These are phyloP conservation scores for Pteruthius melanotis DNA, from an alignment of 2,113 vertebrate genomes.

Conservation along the genomic window DNA sequence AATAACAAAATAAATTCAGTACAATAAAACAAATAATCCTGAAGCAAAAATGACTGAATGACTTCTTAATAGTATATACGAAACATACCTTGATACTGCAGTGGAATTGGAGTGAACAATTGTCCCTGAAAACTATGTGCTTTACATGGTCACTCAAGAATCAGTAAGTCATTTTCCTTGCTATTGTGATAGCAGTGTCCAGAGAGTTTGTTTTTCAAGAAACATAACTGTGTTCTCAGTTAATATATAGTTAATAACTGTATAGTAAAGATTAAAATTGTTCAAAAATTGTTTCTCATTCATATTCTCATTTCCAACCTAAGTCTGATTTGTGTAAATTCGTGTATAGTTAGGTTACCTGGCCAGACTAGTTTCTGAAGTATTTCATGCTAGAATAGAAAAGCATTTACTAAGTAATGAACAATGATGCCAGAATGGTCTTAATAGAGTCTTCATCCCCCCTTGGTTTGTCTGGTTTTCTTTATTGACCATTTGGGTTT, in stretches of 20 bases:
- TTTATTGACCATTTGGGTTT: not conserved
- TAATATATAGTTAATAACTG: not conserved
- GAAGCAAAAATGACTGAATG: not conserved
- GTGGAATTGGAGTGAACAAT: not conserved
- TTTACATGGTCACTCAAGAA: not conserved
- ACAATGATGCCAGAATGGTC: not conserved
- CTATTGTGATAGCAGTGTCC: not conserved
- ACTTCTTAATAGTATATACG: not conserved
- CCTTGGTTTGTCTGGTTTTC: not conserved
- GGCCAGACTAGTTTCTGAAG: not conserved
- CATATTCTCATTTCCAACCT: not conserved
- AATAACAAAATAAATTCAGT: not conserved
- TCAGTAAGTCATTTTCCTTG: not conserved
- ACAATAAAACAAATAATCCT: not conserved
- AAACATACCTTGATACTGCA: not conserved
- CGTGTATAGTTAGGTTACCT: not conserved
- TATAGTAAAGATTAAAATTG: not conserved
- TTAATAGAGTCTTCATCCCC: not conserved
- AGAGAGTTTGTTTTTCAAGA: not conserved
- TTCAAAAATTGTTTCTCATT: not conserved
- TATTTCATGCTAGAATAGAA: not conserved
- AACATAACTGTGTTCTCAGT: not conserved
- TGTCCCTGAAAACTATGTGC: not conserved
- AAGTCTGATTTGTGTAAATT: not conserved
- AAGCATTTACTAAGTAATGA: not conserved